Conservation (phyloP, 2,113 vertebrate species). For the Dascyllus trimaculatus region DNA sequence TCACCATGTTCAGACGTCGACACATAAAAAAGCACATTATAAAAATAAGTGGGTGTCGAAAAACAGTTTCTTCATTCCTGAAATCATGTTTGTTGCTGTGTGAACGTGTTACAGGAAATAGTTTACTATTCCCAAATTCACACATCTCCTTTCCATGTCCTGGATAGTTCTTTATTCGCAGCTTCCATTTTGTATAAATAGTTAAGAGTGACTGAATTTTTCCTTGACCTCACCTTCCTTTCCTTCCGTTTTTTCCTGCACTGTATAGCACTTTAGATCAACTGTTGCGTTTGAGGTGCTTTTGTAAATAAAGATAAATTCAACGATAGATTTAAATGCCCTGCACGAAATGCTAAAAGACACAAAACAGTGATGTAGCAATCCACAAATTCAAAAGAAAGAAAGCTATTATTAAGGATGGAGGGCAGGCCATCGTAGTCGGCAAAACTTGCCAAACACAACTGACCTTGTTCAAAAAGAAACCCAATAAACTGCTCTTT, state of each 20-base stretch:
- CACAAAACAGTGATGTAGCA: too few species aligned
- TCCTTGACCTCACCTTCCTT: neutral
- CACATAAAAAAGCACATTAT: slow-evolving; percentile 16
- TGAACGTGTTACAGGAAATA: slow-evolving; percentile 1
- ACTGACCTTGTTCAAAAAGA: too few species aligned
- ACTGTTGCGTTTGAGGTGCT: neutral
- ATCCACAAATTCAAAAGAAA: too few species aligned
- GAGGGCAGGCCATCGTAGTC: too few species aligned
- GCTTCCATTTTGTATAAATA: neutral
- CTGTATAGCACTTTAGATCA: neutral
- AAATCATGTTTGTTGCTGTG: slow-evolving; percentile 11
- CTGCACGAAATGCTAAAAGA: too few species aligned
- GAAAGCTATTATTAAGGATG: too few species aligned
- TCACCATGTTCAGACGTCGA: slow-evolving; percentile 18
- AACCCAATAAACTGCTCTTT: too few species aligned
- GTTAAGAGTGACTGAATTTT: neutral
- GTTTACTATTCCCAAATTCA: neutral
- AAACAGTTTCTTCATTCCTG: slow-evolving; percentile 3
- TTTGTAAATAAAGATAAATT: neutral
- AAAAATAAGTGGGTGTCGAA: neutral
- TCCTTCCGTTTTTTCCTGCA: neutral
- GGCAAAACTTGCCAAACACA: too few species aligned
- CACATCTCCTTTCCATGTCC: neutral
- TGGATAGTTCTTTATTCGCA: neutral
- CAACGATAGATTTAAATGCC: neutral